Evolutionary conservation across 1,140 invertebrate genomes (phyloP).

Genomic region (Octopus bimaculoides): DNA sequence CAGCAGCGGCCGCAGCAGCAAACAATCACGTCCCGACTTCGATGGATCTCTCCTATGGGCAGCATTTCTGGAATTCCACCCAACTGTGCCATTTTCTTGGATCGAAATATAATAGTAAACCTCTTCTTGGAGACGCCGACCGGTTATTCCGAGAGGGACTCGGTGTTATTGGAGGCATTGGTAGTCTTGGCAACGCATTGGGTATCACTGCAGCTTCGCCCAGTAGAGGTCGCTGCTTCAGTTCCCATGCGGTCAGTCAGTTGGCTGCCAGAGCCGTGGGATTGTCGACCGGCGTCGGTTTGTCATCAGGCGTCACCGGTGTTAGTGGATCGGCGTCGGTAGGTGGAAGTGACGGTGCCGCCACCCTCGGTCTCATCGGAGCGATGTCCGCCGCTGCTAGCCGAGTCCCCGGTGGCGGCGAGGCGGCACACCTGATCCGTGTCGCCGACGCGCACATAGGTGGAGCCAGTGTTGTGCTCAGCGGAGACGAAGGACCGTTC

Average conservation of each 20-base stretch:
- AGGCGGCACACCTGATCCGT: not conserved
- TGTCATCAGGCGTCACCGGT: not conserved
- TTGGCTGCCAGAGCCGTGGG: not conserved
- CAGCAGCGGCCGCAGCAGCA: not conserved
- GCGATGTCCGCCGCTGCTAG: not conserved
- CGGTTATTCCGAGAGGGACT: not conserved
- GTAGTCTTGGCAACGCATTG: not conserved
- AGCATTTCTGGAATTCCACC: not conserved
- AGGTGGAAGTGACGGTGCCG: not conserved
- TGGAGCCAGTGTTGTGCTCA: not conserved
- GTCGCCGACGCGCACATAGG: not conserved
- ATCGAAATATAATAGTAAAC: not conserved
- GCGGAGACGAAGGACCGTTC: slow-evolving; percentile 62
- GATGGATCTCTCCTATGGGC: not conserved
- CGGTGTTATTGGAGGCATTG: not conserved
- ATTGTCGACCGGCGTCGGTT: not conserved
- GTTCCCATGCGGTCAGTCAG: not conserved
- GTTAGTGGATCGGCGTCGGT: not conserved
- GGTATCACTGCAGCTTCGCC: not conserved
- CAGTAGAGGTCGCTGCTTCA: not conserved
- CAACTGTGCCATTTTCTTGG: not conserved
- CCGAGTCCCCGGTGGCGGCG: not conserved
- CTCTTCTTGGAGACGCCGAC: not conserved
- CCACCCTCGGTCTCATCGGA: not conserved
- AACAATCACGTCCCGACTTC: not conserved